These are phyloP conservation scores for Porphyrio hochstetteri DNA, from an alignment of 2,113 vertebrate species.

Conservation along the genomic window DNA sequence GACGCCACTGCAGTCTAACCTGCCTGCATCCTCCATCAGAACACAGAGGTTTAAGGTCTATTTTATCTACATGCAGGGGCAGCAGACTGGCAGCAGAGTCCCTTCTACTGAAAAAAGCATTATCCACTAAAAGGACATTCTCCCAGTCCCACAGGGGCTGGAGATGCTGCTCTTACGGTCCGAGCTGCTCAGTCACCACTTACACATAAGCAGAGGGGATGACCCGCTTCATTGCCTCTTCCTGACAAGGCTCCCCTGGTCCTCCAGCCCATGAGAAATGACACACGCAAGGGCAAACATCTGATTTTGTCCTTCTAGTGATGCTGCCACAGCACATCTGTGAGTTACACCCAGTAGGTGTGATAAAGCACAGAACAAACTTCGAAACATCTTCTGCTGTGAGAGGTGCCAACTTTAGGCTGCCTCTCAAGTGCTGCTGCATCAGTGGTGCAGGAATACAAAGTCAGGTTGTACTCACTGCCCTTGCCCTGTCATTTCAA, in stretches of 20 bases:
- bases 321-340: neutral
- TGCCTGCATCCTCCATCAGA: neutral
- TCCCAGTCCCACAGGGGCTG: neutral
- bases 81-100: neutral
- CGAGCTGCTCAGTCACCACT: neutral
- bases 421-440: fast-evolving
- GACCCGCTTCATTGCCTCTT: neutral
- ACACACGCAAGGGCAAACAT: neutral
- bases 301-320: neutral
- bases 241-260: neutral
- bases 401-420: neutral
- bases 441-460: neutral
- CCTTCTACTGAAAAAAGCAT: neutral
- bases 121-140: neutral
- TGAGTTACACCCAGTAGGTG: neutral
- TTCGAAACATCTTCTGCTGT: neutral
- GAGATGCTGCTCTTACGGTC: neutral
- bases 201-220: neutral
- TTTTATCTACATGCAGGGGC: fast-evolving
- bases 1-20: neutral
- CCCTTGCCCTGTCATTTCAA: neutral
- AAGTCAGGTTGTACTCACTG: neutral
- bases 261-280: neutral
- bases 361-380: neutral
- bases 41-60: fast-evolving